Conservation (phyloP, 2,113 vertebrate species). For the Leptosomus discolor region DNA sequence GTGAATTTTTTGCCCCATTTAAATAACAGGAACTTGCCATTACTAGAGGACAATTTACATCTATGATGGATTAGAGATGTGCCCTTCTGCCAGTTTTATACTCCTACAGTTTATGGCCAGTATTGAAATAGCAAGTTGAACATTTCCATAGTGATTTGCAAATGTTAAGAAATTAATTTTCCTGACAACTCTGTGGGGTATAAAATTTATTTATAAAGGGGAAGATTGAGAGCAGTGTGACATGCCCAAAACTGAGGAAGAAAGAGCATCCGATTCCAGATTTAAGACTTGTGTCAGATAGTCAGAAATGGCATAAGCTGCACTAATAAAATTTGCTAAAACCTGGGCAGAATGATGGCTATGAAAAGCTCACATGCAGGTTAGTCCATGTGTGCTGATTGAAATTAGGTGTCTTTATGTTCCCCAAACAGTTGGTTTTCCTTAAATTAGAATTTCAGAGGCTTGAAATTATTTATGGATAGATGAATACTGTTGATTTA, state of each 20-base stretch:
- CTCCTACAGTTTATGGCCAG: not conserved
- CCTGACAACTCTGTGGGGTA: not conserved
- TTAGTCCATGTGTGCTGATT: not conserved
- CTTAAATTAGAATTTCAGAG: not conserved
- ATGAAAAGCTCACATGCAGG: not conserved
- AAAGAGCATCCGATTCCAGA: not conserved
- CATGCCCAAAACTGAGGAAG: not conserved
- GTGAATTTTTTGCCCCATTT: not conserved
- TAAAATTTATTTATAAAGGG: not conserved
- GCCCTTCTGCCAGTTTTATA: not conserved
- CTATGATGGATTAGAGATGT: not conserved
- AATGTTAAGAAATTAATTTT: conserved; percentile 45
- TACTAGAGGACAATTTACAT: not conserved
- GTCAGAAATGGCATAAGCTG: not conserved
- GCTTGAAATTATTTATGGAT: not conserved
- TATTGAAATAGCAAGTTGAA: not conserved
- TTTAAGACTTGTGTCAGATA: not conserved
- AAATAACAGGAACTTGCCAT: not conserved
- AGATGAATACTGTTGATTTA: not conserved
- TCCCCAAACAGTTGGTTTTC: not conserved
- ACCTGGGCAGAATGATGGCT: not conserved
- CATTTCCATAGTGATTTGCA: conserved; percentile 31
- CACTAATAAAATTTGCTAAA: not conserved
- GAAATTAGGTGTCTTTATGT: not conserved
- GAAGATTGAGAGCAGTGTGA: not conserved